Conservation (phyloP, 2,888 invertebrate species). For the Iselma pallidipennis region DNA sequence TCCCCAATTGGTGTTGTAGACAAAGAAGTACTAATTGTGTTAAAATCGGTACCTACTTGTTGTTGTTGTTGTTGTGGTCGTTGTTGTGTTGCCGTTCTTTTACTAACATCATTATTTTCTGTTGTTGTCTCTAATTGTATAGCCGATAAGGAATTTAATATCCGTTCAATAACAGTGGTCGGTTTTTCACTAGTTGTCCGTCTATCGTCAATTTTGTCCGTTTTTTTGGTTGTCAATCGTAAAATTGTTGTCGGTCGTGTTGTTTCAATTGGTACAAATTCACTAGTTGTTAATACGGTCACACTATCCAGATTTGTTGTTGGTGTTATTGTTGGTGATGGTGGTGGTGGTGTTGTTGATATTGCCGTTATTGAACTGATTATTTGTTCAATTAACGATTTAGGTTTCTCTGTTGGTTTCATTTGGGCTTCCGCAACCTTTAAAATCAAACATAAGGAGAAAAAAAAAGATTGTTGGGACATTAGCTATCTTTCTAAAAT, state of each 20-base stretch:
- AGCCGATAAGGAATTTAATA: slow-evolving; percentile 53
- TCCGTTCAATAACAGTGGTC: slow-evolving; percentile 55
- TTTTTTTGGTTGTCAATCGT: slow-evolving; percentile 51
- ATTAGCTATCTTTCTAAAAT: no score
- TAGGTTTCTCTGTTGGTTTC: slow-evolving; percentile 47
- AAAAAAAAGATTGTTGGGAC: no score
- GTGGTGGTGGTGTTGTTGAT: slow-evolving; percentile 42
- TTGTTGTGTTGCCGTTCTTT: slow-evolving; percentile 21
- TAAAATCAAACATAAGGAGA: slow-evolving; percentile 14
- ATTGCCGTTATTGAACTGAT: slow-evolving; percentile 54
- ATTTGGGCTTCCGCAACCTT: slow-evolving; percentile 40
- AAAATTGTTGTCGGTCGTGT: slow-evolving; percentile 49
- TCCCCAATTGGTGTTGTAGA: slow-evolving; percentile 33
- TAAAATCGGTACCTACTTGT: slow-evolving; percentile 52
- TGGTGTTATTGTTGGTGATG: slow-evolving; percentile 34
- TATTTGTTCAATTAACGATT: slow-evolving; percentile 54
- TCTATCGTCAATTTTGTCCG: slow-evolving; percentile 36
- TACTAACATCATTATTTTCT: slow-evolving; percentile 25
- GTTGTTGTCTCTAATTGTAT: slow-evolving; percentile 50
- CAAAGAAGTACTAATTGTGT: slow-evolving; percentile 43
- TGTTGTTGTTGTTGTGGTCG: slow-evolving; percentile 29
- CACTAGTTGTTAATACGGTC: not conserved
- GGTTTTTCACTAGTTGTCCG: slow-evolving; percentile 52
- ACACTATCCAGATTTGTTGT: slow-evolving; percentile 46
- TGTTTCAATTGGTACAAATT: not conserved